Conservation (phyloP, 2,888 invertebrate species). For the Metacarcinus magister region DNA sequence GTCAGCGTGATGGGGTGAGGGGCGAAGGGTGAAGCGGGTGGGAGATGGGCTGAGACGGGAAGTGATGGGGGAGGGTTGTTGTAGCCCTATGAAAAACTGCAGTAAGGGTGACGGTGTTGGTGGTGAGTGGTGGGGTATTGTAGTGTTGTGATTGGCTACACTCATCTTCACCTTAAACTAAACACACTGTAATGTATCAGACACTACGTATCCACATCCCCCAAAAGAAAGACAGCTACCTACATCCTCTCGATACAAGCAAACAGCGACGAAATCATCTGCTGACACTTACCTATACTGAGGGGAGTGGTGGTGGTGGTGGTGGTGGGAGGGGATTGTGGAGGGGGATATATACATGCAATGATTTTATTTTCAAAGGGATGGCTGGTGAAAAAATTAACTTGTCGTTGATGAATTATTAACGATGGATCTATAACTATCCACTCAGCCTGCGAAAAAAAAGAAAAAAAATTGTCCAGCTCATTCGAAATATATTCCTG, state of each 20-base stretch:
- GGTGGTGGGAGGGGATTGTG: too few species aligned
- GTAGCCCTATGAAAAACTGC: neutral
- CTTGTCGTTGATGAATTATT: neutral
- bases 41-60: conserved; percentile 1
- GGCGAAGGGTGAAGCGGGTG: neutral
- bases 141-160: neutral
- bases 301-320: too few species aligned
- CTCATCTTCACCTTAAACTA: too few species aligned
- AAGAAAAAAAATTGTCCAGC: neutral
- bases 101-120: neutral
- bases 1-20: neutral
- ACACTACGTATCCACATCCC: too few species aligned
- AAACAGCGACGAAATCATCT: neutral
- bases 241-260: neutral
- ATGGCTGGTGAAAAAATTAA: neutral
- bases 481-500: neutral
- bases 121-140: too few species aligned
- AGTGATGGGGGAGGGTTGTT: neutral
- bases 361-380: neutral
- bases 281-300: neutral
- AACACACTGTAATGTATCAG: too few species aligned
- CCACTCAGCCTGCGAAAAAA: neutral
- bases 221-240: neutral
- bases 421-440: neutral
- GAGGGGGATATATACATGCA: neutral